These are phyloP conservation scores for Cepaea nemoralis DNA, from an alignment of 1,140 invertebrate genomes.

Conservation along the genomic window DNA sequence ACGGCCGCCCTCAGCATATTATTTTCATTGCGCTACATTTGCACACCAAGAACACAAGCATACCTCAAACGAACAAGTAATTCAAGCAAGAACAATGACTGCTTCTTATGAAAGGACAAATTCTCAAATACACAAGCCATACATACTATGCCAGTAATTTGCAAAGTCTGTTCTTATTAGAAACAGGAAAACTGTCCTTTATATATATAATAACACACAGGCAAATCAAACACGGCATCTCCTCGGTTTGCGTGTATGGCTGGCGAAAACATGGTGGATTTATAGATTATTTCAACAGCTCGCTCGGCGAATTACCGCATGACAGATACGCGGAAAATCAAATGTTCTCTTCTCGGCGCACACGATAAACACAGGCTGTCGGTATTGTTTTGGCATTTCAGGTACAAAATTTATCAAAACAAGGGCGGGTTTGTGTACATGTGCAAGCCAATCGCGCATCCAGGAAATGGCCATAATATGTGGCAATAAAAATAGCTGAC, in stretches of 20 bases:
- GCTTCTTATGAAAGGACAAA: neutral
- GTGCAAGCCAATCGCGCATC: neutral
- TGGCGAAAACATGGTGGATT: neutral
- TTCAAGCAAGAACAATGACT: neutral
- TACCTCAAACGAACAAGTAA: neutral
- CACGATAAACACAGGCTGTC: conserved; percentile 6
- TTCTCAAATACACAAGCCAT: neutral
- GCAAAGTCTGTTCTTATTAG: neutral
- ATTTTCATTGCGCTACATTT: neutral
- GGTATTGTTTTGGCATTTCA: conserved; percentile 16
- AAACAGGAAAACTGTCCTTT: neutral
- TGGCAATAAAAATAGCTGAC: neutral
- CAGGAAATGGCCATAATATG: conserved; percentile 1
- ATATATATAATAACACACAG: neutral
- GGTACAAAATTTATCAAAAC: conserved; percentile 18
- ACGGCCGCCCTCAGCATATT: neutral
- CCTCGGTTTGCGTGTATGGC: neutral
- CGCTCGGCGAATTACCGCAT: neutral
- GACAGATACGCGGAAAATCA: neutral
- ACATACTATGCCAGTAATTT: neutral
- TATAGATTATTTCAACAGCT: conserved; percentile 4
- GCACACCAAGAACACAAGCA: neutral
- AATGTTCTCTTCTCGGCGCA: neutral
- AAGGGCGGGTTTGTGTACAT: neutral
- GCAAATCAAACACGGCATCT: neutral